These are phyloP conservation scores for Chydorus sphaericus DNA, from an alignment of 2,888 invertebrate species.

Conservation along the genomic window DNA sequence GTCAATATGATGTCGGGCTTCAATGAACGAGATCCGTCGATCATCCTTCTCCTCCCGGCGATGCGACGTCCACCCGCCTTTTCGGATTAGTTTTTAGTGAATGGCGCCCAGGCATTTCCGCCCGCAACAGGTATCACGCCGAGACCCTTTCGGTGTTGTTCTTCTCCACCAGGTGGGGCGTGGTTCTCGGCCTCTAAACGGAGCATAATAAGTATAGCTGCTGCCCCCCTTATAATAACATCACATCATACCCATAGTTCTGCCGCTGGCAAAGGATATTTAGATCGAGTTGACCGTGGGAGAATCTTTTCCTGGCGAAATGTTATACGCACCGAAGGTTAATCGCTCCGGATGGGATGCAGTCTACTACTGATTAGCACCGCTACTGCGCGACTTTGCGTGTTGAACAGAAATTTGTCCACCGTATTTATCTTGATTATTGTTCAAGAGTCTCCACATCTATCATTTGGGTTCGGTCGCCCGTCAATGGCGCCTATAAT, in stretches of 20 bases:
- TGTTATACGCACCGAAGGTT: neutral
- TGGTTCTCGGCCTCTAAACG: slow-evolving; percentile 4
- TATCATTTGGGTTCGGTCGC: neutral
- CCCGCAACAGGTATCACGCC: neutral
- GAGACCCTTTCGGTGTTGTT: neutral
- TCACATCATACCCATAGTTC: neutral
- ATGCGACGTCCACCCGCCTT: too few relatives aligned
- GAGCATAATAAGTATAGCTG: slow-evolving; percentile 2
- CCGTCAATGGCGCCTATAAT: too few relatives aligned
- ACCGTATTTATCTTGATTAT: too few relatives aligned
- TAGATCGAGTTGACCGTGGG: neutral
- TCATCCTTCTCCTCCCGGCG: too few relatives aligned
- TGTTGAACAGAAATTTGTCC: too few relatives aligned
- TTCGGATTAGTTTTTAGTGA: too few relatives aligned
- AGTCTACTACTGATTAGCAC: neutral
- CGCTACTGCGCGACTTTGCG: too few relatives aligned
- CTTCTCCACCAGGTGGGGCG: neutral
- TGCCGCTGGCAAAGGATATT: neutral
- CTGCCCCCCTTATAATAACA: neutral
- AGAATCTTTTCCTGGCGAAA: neutral
- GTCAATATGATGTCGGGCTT: too few relatives aligned
- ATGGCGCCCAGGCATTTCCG: too few relatives aligned
- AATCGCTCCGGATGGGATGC: neutral
- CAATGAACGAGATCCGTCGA: too few relatives aligned
- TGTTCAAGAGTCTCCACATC: too few relatives aligned